These are phyloP conservation scores for Hermaeophaga mercurialis DNA, from an alignment of 2,888 invertebrate species.

Conservation along the genomic window DNA sequence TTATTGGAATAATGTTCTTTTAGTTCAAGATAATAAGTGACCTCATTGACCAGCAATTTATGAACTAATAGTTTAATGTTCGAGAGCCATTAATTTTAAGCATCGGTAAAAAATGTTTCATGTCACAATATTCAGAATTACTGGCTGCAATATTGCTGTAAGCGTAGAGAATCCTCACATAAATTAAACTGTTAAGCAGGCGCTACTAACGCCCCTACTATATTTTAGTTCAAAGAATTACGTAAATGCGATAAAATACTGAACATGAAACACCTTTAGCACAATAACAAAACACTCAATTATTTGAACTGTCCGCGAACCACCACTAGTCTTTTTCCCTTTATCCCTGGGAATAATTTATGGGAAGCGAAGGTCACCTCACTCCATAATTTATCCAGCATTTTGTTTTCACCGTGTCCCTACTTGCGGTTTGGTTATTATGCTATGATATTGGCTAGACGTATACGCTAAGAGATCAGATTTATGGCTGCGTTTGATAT, in stretches of 20 bases:
- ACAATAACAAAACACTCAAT: slow-evolving; percentile 6
- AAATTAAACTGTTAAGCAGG: background rate
- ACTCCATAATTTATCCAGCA: slow-evolving; percentile 1
- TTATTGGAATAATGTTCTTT: too few relatives aligned
- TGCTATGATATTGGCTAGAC: background rate
- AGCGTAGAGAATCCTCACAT: background rate
- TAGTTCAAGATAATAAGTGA: too few relatives aligned
- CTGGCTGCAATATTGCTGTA: background rate
- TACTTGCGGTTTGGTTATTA: background rate
- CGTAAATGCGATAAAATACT: background rate
- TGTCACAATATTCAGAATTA: too few relatives aligned
- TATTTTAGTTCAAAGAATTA: background rate
- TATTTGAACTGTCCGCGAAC: slow-evolving; percentile 2
- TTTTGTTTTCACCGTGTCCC: background rate
- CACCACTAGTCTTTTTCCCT: background rate
- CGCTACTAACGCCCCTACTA: background rate
- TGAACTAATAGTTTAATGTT: too few relatives aligned
- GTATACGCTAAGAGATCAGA: too few relatives aligned
- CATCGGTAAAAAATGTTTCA: too few relatives aligned
- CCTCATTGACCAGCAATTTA: too few relatives aligned
- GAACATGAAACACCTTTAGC: slow-evolving; percentile 1
- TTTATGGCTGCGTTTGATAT: too few relatives aligned
- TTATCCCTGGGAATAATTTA: background rate
- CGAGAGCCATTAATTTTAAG: too few relatives aligned
- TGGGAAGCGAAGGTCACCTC: background rate